These are phyloP conservation scores for Vulpes ferrilata DNA, from an alignment of 2,113 vertebrate genomes.

Conservation along the genomic window DNA sequence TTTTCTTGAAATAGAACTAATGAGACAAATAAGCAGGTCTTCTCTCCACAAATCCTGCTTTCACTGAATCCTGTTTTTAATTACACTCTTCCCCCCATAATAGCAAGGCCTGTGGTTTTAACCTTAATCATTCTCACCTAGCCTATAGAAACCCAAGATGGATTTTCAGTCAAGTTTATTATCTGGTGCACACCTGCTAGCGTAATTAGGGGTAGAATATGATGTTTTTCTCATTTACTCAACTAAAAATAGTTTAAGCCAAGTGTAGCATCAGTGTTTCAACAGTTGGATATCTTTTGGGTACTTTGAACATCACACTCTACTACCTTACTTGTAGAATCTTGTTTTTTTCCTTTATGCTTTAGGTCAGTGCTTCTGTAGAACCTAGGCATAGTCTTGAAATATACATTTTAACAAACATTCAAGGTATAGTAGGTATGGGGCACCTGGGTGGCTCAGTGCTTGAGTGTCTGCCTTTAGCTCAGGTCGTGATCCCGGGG, in stretches of 20 bases:
- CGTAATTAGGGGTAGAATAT: not conserved
- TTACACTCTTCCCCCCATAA: not conserved
- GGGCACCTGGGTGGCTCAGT: no score
- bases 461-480: no score
- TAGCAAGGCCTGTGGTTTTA: not conserved
- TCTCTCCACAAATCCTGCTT: not conserved
- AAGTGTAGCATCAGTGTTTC: not conserved
- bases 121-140: not conserved
- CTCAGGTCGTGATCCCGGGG: no score
- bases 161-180: not conserved
- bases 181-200: conserved; percentile 16
- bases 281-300: not conserved
- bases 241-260: conserved; percentile 50
- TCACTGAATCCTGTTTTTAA: not conserved
- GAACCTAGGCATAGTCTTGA: not conserved
- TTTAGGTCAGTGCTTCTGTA: not conserved
- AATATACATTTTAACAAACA: not conserved
- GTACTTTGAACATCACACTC: not conserved
- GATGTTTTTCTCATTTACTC: conserved; percentile 41
- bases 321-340: not conserved
- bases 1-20: conserved; percentile 51
- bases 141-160: not conserved
- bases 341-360: not conserved
- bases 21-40: not conserved
- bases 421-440: not conserved